Evolutionary conservation across 2,797 vertebrate genomes (phyloP).

Genomic region (Okamejei kenojei): DNA sequence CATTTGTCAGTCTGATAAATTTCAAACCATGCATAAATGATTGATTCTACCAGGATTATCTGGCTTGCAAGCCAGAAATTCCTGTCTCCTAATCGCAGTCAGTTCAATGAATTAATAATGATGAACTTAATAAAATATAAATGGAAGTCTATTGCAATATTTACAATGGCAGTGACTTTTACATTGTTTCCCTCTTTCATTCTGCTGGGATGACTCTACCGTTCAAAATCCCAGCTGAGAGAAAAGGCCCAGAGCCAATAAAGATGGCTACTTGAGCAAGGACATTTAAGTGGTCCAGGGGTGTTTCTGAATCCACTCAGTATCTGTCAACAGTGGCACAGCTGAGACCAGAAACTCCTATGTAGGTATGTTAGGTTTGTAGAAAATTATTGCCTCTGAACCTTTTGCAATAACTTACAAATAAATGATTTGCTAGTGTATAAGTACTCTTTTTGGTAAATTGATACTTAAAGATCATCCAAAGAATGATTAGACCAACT

Average conservation of each 20-base stretch:
- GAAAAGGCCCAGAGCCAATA: neutral
- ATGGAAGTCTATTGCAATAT: neutral
- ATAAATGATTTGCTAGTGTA: neutral
- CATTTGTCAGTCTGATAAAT: neutral
- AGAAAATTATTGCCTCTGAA: neutral
- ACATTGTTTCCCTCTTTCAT: neutral
- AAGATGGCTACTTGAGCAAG: neutral
- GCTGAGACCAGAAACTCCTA: neutral
- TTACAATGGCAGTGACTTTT: neutral
- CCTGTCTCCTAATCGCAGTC: neutral
- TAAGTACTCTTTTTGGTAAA: neutral
- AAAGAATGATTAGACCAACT: neutral
- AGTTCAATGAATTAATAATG: neutral
- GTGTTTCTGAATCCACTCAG: neutral
- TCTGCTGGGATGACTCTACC: neutral
- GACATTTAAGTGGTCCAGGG: neutral
- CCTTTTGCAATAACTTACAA: neutral
- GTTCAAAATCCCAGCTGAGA: neutral
- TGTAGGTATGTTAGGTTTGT: neutral
- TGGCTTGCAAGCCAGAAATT: slow-evolving; percentile 13
- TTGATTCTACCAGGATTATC: neutral
- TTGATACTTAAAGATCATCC: neutral
- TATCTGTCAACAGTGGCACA: neutral
- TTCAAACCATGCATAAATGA: neutral
- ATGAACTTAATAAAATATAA: neutral